Conservation (phyloP, 2,113 vertebrate species). For the Phyllopteryx taeniolatus region DNA sequence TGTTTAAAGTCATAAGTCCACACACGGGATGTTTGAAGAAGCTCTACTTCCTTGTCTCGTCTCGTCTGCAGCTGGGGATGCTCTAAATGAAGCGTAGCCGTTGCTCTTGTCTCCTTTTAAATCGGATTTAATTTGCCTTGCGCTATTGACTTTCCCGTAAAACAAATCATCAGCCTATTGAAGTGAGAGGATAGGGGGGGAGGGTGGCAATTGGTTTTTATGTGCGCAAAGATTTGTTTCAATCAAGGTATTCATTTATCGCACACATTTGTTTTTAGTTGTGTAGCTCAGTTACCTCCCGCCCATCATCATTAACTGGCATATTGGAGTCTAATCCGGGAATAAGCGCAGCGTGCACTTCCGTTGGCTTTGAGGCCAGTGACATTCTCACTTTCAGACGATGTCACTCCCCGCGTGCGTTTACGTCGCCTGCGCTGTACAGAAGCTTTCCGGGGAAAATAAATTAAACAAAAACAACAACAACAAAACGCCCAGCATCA, state of each 20-base stretch:
- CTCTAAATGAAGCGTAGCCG: neutral
- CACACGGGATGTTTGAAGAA: neutral
- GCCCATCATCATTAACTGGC: neutral
- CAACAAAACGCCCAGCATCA: neutral
- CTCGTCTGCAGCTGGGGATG: neutral
- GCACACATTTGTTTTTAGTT: conserved; percentile 33
- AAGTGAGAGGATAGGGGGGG: conserved; percentile 11
- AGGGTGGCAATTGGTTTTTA: conserved; percentile 14
- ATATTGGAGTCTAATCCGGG: neutral
- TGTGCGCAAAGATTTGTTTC: conserved; percentile 40
- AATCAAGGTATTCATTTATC: conserved; percentile 35
- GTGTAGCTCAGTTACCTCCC: conserved; percentile 13
- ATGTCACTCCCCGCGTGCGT: neutral
- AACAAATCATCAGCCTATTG: conserved; percentile 45
- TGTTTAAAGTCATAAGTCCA: neutral
- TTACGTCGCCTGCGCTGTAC: neutral
- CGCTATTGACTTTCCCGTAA: conserved; percentile 44
- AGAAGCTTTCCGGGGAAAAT: neutral
- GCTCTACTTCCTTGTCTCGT: neutral
- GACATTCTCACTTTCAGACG: neutral
- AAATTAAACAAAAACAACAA: too few species aligned
- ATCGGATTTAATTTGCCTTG: conserved; percentile 46
- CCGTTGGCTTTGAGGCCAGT: neutral
- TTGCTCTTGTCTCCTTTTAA: conserved; percentile 26
- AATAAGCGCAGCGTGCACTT: neutral